Evolutionary conservation across 1,140 invertebrate genomes (phyloP), one percentile per base, ranked within the genome.

Genomic region (Drosophila mauritiana): DNA sequence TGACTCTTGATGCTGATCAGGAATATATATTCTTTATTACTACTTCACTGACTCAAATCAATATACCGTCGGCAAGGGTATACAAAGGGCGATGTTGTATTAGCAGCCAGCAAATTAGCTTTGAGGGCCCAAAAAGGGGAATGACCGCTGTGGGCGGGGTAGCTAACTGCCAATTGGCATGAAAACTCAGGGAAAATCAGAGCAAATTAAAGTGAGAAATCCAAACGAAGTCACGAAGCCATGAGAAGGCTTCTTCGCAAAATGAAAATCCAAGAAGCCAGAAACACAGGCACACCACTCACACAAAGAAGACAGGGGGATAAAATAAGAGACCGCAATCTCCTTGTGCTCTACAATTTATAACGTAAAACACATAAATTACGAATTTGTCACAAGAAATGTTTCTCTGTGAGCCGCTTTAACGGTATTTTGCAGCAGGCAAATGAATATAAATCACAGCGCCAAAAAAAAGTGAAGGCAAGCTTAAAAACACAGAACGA

Each of bases 381-480:
- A 67, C 48, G 73, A 79, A 86, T 86, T 82, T 72, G 57, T 64
- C 55, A 62, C 70, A 79, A 78, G 79, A 72, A 78, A 88, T 79
- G 73, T 64, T 80, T 59, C 59, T 85, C 40, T 75, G 52, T 65
- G 73, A 61, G 65, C 82, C 72, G 64, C 56, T 85, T 85, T 86
- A 86, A 82, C 74, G 82, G 56, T 82, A 69, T 88, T 88, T 86
- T 79, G 55, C 39, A 36, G 56, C 58, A 58, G 52, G 57, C 64
- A 86, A 88, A 83, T 83, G 80, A 76, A 83, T 62, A 82, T 79
- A 88, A 82, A 86, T 86, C 76, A 79, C 54, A 46, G 48, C 42
- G 27, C 51, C 61, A 17, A 40, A 62, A 20, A 20, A 36, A 31
- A 45, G 37, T 27, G 12, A 45, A 55, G 39, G 46, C 46, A 54